Base-by-base conservation (phyloP, 2,113 vertebrate species). In the Scopus umbretta region DNA sequence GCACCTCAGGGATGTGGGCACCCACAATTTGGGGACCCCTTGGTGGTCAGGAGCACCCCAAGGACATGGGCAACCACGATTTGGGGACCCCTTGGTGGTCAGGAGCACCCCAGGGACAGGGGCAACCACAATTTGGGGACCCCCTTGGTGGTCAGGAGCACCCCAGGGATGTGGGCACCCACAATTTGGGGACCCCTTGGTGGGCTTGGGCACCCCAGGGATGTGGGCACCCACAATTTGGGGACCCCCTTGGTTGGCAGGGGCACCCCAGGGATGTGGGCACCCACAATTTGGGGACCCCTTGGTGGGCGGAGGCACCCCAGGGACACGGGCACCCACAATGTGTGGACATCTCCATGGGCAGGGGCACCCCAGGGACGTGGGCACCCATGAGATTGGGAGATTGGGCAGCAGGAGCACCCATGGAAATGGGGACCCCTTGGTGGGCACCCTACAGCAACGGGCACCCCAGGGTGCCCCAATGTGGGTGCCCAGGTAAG, bases 41-140 rank as follows among this genome's bases (percentile, higher is more conserved):
- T 2, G 2, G 16, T n/a, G 34, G 56, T 16, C 11, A 66, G 14
- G 15, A 15, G 19, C 2, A 40, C 18, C 45, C 36, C 0, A 4
- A 12, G 40, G 7, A 43, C 3, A 0, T 11, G 19, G 19, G 14
- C 42, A 61, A 42, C 55, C 43, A 50, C 3, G 3, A 16, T 2
- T 3, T 62, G n/a, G n/a, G 29, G 75, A 15, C 22, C 45, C 12
- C 21, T 13, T 2, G 1, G 22, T 6, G 21, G 52, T 21, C 43
- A 67, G 32, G 32, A 32, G 32, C 22, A n/a, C 32, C 34, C 23
- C 3, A 4, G 16, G 66, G 43, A 27, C 0, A 2, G 19, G 34
- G 16, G 23, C 66, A 66, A 19, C 63, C 40, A 43, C 1, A 22
- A 32, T 7, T 2, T 30, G 27, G 62, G 9, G 62, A 15, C 40